Base-by-base conservation (phyloP, 2,888 invertebrate genomes). In the Invenusta paracnida region DNA sequence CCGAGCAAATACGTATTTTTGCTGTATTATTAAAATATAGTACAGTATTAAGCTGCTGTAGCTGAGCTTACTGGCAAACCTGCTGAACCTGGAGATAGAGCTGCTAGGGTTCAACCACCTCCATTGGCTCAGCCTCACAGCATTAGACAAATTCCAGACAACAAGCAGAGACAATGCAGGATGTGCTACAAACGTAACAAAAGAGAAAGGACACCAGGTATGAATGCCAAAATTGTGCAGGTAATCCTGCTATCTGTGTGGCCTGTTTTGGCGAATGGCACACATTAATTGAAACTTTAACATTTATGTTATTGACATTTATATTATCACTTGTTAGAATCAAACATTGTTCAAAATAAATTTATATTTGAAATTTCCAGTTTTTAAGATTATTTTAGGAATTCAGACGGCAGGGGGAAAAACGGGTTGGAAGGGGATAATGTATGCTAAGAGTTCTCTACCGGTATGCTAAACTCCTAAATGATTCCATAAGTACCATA, bases 111-210 rank as follows among this genome's bases (percentile, higher is more conserved):
- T 29, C 29, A 29, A 29, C 29, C 29, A 29, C 29, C n/a, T 30
- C 29, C 82, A 29, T 30, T 29, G 30, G 29, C 82, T 82, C 82
- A 82, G 30, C 29, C 30, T 82, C 82, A 82, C 30, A 82, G 82
- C 30, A 29, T 82, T 29, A 29, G 30, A 30, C 5, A 82, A 82
- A 82, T 82, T 30, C 29, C 13, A 82, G 82, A 30, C 23, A 28
- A 28, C 82, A 82, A 82, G 30, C 82, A 82, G 30, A 29, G 82
- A 13, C 82, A 82, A 82, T 82, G 82, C 30, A 82, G 28, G 82
- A 82, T 82, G 82, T 82, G 82, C 82, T 82, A 82, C 82, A 29
- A 82, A 82, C n/a, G n/a, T n/a, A n/a, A n/a, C n/a, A n/a, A n/a
- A n/a, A n/a, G n/a, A n/a, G n/a, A n/a, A n/a, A n/a, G n/a, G n/a